A percentile compares a stretch with the other conserved stretches of the same genome.
These are phyloP conservation scores for Acrobasis consociella DNA, from an alignment of 2,888 invertebrate genomes.

Conservation along the genomic window DNA sequence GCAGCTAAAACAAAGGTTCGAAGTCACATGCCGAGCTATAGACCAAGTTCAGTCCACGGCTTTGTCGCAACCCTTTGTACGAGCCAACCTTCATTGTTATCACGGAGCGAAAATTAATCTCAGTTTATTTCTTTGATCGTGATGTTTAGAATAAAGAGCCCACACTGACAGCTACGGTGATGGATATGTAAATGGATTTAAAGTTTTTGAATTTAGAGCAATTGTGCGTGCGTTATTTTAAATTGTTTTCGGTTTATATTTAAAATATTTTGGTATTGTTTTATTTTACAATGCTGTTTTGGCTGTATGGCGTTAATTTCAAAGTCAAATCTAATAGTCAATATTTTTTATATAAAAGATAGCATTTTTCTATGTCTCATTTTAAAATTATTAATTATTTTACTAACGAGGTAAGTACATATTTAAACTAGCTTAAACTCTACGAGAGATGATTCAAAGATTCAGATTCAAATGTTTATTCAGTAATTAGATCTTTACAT, in stretches of 20 bases:
- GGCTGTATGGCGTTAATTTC: background rate
- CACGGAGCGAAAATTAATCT: constrained; percentile 77
- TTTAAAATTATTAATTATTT: too few relatives aligned
- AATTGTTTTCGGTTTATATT: constrained; percentile 12
- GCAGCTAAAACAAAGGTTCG: constrained; percentile 71
- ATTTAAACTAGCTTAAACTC: too few relatives aligned
- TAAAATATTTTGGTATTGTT: constrained; percentile 3
- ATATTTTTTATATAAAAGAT: background rate
- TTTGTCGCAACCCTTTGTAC: constrained; percentile 71
- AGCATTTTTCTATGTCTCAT: too few relatives aligned
- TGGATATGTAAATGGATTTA: constrained; percentile 68
- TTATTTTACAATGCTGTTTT: constrained; percentile 1
- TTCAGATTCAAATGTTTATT: too few relatives aligned
- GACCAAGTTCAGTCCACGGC: constrained; percentile 60
- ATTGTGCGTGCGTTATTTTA: constrained; percentile 21
- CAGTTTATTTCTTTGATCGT: constrained; percentile 77
- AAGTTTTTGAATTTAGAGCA: constrained; percentile 38
- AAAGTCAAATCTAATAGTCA: background rate
- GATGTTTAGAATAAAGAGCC: constrained; percentile 64
- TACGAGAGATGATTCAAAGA: too few relatives aligned
- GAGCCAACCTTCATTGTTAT: constrained; percentile 64
- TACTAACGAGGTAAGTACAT: too few relatives aligned
- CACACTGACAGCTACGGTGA: constrained; percentile 59
- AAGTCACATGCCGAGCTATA: constrained; percentile 82
- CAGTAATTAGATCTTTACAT: too few relatives aligned